Conservation (phyloP, 2,888 invertebrate species). For the Scaptomyza polygonia region DNA sequence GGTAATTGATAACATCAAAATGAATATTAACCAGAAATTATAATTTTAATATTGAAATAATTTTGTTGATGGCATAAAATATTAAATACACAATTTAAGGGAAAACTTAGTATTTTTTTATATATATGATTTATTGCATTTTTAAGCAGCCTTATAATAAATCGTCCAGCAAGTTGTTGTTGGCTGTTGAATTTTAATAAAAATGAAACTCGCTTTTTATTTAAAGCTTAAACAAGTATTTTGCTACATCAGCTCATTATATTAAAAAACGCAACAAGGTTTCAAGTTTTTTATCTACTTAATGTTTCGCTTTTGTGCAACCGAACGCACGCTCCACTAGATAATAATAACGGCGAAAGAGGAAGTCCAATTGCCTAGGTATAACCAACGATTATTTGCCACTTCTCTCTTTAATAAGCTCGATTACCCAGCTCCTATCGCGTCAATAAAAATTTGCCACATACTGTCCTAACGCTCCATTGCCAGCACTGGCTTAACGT, state of each 20-base stretch:
- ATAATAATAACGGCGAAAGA: constrained; percentile 58
- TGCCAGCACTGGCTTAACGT: constrained; percentile 25
- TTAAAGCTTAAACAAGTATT: too few species aligned
- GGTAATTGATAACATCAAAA: background rate
- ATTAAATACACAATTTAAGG: too few species aligned
- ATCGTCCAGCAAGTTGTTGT: too few species aligned
- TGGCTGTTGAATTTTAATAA: too few species aligned
- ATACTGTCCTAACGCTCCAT: constrained; percentile 37
- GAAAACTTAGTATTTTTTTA: too few species aligned
- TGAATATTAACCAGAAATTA: too few species aligned
- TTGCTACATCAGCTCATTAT: background rate
- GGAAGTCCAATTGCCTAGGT: constrained; percentile 28
- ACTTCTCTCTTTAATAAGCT: constrained; percentile 52
- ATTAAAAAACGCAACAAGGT: constrained; percentile 20
- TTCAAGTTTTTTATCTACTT: constrained; percentile 1
- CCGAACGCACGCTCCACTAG: constrained; percentile 53
- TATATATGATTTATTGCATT: too few species aligned
- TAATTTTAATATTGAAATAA: too few species aligned
- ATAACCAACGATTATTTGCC: constrained; percentile 18
- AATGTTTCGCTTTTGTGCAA: constrained; percentile 9
- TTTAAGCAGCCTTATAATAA: too few species aligned
- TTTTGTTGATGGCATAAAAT: too few species aligned
- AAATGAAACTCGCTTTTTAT: too few species aligned
- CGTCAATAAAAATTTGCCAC: constrained; percentile 66
- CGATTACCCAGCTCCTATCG: constrained; percentile 63